A percentile compares a stretch with the other conserved stretches of the same genome.
Evolutionary conservation across 92 coral and sea anemone genomes (phyloP).

Genomic region (Porites evermanni): DNA sequence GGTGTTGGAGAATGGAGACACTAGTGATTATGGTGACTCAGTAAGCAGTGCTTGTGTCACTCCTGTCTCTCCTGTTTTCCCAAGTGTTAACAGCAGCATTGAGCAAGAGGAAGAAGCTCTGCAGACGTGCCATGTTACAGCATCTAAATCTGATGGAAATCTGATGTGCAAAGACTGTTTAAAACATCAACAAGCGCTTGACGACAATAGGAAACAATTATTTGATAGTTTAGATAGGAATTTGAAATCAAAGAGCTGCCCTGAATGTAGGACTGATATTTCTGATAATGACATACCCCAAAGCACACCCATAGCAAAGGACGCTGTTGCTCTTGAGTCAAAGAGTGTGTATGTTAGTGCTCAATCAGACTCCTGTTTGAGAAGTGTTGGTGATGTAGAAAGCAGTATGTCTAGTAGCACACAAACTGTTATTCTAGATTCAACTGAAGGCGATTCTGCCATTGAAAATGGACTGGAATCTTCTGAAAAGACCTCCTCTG

Average conservation of each 20-base stretch:
- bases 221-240: conserved; percentile 26
- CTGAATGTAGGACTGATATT: conserved; percentile 40
- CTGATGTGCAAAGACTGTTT: conserved; percentile 58
- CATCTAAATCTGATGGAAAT: conserved; percentile 85
- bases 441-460: conserved; percentile 49
- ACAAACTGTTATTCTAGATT: conserved; percentile 78
- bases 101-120: conserved; percentile 36
- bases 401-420: conserved; percentile 87
- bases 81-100: conserved; percentile 44
- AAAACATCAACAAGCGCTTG: conserved; percentile 25
- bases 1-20: conserved; percentile 45
- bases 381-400: conserved; percentile 54
- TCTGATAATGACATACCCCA: conserved; percentile 10
- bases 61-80: conserved; percentile 53
- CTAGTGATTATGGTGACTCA: conserved; percentile 46
- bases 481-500: background rate
- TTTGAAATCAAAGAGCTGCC: conserved; percentile 58
- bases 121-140: conserved; percentile 7
- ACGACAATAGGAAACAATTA: conserved; percentile 11
- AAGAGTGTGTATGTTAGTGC: conserved; percentile 57
- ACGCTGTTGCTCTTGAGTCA: conserved; percentile 26
- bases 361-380: conserved; percentile 26
- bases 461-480: conserved; percentile 8
- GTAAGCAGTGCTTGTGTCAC: conserved; percentile 55
- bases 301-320: conserved; percentile 4